Evolutionary conservation across 2,797 vertebrate genomes (phyloP).

Genomic region (Lagorchestes hirsutus): DNA sequence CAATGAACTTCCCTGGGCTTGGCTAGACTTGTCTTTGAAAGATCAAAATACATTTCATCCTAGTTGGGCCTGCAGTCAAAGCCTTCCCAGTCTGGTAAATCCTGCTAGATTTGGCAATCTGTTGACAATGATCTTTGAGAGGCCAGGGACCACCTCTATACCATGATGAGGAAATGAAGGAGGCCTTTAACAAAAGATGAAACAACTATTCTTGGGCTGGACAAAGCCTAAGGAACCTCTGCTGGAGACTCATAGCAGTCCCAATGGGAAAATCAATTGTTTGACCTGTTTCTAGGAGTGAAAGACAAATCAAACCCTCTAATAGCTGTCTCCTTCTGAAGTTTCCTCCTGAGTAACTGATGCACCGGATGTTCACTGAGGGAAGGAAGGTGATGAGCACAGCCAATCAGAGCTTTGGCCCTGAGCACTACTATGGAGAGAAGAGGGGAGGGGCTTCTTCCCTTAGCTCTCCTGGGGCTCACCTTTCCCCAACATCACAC

Average conservation of each 20-base stretch:
- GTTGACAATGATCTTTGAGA: neutral
- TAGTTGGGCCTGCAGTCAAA: neutral
- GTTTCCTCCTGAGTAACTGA: neutral
- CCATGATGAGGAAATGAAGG: neutral
- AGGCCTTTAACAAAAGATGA: neutral
- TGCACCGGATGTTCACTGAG: neutral
- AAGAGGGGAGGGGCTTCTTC: neutral
- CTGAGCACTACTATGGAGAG: neutral
- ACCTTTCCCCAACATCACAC: neutral
- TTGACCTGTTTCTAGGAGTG: neutral
- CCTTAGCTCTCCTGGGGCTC: neutral
- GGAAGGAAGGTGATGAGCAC: neutral
- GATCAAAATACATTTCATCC: neutral
- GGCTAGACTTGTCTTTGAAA: neutral
- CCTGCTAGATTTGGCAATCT: neutral
- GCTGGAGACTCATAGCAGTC: neutral
- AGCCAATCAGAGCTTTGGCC: neutral
- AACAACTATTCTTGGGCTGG: neutral
- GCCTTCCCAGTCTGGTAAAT: neutral
- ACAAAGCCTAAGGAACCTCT: neutral
- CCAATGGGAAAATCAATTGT: neutral
- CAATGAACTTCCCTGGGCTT: neutral
- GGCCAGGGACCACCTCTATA: neutral
- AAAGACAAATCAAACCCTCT: neutral
- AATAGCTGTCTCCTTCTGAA: neutral